phyloP scores from a whole-genome alignment of 1,140 invertebrate species.

The Hestina assimilis region DNA sequence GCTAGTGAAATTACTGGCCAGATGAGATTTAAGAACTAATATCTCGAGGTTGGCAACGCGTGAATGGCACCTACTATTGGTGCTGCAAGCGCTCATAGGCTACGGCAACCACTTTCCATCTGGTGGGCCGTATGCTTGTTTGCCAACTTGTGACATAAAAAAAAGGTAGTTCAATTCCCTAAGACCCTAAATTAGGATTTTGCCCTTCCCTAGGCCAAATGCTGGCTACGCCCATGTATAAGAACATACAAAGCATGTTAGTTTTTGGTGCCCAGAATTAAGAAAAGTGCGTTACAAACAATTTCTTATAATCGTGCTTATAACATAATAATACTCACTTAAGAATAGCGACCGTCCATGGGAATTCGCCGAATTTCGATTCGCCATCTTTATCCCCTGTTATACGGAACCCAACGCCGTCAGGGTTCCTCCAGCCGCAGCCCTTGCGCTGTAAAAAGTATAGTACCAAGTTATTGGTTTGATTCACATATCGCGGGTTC shows the following conservation, averaged over 20 bases:
- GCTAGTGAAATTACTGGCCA: too few relatives aligned
- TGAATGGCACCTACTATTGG: too few relatives aligned
- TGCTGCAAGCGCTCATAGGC: too few relatives aligned
- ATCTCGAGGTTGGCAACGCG: too few relatives aligned
- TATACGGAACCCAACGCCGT: slow-evolving; percentile 85
- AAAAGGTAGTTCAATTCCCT: too few relatives aligned
- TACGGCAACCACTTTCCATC: too few relatives aligned
- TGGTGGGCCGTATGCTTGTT: too few relatives aligned
- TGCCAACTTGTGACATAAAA: too few relatives aligned
- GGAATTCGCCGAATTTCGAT: slow-evolving; percentile 84
- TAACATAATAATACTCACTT: slow-evolving; percentile 52
- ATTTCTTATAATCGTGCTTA: not conserved
- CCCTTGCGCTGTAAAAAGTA: slow-evolving; percentile 48
- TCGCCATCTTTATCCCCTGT: slow-evolving; percentile 82
- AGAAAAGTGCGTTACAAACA: not conserved
- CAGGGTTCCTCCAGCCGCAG: slow-evolving; percentile 85
- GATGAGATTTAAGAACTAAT: too few relatives aligned
- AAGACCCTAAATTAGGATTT: too few relatives aligned
- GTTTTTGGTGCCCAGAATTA: not conserved
- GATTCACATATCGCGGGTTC: slow-evolving; percentile 8
- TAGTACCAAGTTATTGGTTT: not conserved
- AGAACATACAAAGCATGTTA: not conserved
- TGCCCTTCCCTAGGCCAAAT: too few relatives aligned
- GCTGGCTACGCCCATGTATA: too few relatives aligned
- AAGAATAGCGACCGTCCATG: slow-evolving; percentile 91